Conservation (phyloP, 2,113 vertebrate species). For the Spea bombifrons region DNA sequence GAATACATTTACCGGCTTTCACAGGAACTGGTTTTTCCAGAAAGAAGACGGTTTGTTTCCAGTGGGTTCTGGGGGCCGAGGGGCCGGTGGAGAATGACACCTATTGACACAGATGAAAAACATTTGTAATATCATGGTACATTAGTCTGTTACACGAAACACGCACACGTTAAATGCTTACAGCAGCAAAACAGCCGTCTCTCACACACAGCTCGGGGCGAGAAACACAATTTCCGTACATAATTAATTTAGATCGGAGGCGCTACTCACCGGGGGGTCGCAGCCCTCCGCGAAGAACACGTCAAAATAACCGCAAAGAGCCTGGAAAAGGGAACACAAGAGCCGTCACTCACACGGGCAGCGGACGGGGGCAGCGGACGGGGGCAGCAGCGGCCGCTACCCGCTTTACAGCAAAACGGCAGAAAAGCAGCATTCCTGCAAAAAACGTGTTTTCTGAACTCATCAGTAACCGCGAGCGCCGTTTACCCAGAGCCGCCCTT, state of each 20-base stretch:
- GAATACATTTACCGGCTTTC: constrained; percentile 70
- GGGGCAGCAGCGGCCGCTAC: no score
- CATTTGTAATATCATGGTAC: constrained; percentile 62
- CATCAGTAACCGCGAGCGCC: no score
- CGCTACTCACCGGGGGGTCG: constrained; percentile 75
- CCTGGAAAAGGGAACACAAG: constrained; percentile 69
- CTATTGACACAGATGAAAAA: constrained; percentile 70
- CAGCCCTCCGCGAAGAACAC: constrained; percentile 90
- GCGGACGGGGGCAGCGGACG: neutral
- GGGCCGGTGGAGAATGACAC: constrained; percentile 90
- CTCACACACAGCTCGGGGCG: constrained; percentile 62
- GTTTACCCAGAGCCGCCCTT: no score
- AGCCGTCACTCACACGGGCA: neutral
- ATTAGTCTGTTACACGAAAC: constrained; percentile 62
- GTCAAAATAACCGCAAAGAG: constrained; percentile 92
- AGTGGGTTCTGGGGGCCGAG: constrained; percentile 81
- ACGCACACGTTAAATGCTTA: constrained; percentile 51
- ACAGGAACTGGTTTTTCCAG: constrained; percentile 81
- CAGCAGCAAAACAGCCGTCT: constrained; percentile 63
- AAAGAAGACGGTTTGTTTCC: constrained; percentile 92
- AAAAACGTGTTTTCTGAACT: no score
- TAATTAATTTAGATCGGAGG: constrained; percentile 52
- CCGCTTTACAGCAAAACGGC: no score
- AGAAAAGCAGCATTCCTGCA: no score
- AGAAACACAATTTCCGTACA: constrained; percentile 53